Evolutionary conservation across 2,888 invertebrate genomes (phyloP).

Genomic region (Lapara coniferarum): DNA sequence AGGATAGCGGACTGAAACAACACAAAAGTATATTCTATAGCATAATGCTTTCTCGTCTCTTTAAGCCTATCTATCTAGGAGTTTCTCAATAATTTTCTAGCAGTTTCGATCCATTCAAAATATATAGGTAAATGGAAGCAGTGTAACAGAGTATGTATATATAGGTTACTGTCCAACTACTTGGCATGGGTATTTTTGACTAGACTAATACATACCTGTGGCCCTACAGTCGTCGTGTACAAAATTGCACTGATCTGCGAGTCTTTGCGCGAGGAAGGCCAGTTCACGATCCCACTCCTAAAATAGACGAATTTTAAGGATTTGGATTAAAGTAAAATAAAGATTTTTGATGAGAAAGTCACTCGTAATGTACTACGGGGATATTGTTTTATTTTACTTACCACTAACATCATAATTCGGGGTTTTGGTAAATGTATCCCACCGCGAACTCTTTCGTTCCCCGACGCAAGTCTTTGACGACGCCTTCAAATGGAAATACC

Average conservation of each 20-base stretch:
- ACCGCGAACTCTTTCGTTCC: slow-evolving; percentile 65
- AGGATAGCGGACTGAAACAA: slow-evolving; percentile 63
- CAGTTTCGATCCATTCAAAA: no score
- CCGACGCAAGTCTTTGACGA: slow-evolving; percentile 68
- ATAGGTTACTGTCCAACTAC: no score
- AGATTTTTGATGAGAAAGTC: no score
- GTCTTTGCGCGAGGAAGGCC: slow-evolving; percentile 65
- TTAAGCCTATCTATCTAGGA: no score
- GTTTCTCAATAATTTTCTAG: no score
- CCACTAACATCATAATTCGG: slow-evolving; percentile 74
- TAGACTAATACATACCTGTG: slow-evolving; percentile 53
- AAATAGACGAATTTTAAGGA: neutral
- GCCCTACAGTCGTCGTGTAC: slow-evolving; percentile 76
- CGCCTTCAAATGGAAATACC: slow-evolving; percentile 49
- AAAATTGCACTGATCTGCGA: slow-evolving; percentile 74
- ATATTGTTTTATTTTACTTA: slow-evolving; percentile 49
- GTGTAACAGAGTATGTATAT: no score
- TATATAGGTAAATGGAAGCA: no score
- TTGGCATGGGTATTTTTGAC: no score
- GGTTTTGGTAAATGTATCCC: slow-evolving; percentile 64
- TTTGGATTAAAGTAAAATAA: no score
- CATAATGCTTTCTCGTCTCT: no score
- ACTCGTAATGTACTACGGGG: no score
- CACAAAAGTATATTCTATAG: neutral
- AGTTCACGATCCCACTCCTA: slow-evolving; percentile 75